A percentile compares a stretch with the other conserved stretches of the same genome.
phyloP scores from a whole-genome alignment of 2,113 vertebrate species.

The Melanerpes formicivorus region DNA sequence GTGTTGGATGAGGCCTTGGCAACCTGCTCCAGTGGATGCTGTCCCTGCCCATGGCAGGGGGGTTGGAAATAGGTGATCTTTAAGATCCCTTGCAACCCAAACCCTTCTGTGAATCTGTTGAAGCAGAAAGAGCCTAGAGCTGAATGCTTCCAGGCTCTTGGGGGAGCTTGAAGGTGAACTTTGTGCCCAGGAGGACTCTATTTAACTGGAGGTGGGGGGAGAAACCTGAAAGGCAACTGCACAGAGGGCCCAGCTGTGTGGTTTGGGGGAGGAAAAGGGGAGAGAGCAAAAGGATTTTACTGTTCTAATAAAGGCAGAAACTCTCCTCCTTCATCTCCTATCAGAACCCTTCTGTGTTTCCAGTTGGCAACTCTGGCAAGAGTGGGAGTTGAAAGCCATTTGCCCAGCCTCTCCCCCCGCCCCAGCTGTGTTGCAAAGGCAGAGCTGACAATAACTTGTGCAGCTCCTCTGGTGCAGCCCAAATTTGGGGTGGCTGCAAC shows the following conservation, averaged over 20 bases:
- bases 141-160: neutral
- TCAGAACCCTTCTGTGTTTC: slow-evolving; percentile 20
- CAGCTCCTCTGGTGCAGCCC: neutral
- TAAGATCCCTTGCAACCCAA: too few relatives aligned
- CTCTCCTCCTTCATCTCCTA: neutral
- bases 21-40: too few relatives aligned
- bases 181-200: neutral
- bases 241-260: neutral
- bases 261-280: neutral
- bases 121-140: neutral
- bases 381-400: slow-evolving; percentile 1
- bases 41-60: too few relatives aligned
- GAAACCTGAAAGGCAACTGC: neutral
- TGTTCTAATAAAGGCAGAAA: neutral
- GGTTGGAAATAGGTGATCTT: too few relatives aligned
- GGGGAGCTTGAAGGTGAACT: neutral
- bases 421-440: neutral
- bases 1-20: too few relatives aligned
- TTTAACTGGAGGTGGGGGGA: neutral
- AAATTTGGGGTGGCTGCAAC: neutral
- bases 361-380: neutral
- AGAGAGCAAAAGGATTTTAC: neutral
- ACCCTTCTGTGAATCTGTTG: neutral
- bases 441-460: neutral
- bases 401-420: neutral